Evolutionary conservation across 2,113 vertebrate genomes (phyloP), one percentile per base, ranked within the genome.

Genomic region (Pholis gunnellus): DNA sequence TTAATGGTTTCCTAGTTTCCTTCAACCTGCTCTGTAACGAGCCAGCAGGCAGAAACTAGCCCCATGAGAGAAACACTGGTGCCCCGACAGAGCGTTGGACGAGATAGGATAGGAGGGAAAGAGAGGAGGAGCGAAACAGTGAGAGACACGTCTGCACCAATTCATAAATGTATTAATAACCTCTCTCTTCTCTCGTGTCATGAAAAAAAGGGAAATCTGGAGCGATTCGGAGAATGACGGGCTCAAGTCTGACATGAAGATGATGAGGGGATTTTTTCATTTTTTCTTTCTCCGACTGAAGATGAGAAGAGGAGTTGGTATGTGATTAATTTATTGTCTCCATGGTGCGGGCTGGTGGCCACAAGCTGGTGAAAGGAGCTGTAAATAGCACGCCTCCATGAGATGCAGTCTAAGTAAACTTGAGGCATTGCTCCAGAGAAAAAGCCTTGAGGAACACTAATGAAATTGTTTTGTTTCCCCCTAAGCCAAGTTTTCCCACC

Each of bases 81-180:
- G 50, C 46, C 56, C 50, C 78, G 52, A 88, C 36, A 75, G 78
- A 84, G 64, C 42, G 60, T 0, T 42, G 61, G 66, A 78, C 52
- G 72, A 79, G 88, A 82, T 52, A 65, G 63, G 54, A 75, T 25
- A 27, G 27, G 68, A 72, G 15, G 36, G 22, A 59, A 52, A 61
- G 56, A 50, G 56, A 31, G 29, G 36, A 40, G n/a, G 17, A 64
- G 64, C 75, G 40, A 18, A 46, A 44, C 42, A 84, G 65, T 68
- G 54, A 68, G 56, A 80, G 66, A 74, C 27, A 86, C 56, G 54
- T 82, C 72, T 75, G 81, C 70, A 75, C 71, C 75, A 87, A 84
- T 88, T 89, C 70, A 91, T 91, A 6, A 78, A 92, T 92, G 68
- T 87, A 89, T 91, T 88, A 90, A 92, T 79, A 83, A 77, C 74